These are phyloP conservation scores for Sinelater perroti DNA, from an alignment of 2,888 invertebrate genomes.

Conservation along the genomic window DNA sequence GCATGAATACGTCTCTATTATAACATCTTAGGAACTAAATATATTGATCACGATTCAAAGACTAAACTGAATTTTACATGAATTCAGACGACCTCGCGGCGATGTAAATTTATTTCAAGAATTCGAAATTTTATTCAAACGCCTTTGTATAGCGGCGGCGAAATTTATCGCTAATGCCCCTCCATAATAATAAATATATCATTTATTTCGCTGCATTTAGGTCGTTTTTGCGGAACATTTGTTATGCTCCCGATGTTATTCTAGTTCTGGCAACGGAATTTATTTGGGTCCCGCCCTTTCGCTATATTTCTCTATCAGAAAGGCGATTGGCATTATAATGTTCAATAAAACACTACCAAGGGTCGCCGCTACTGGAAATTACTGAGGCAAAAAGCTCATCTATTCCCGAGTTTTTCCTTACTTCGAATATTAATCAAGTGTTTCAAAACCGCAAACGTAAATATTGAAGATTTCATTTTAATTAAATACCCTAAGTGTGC, in stretches of 20 bases:
- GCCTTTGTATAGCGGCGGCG: conserved; percentile 43
- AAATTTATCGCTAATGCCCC: conserved; percentile 52
- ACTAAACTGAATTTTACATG: neutral
- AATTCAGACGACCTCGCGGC: neutral
- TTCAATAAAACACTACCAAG: conserved; percentile 54
- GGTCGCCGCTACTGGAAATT: too few relatives aligned
- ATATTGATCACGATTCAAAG: too few relatives aligned
- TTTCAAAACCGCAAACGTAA: too few relatives aligned
- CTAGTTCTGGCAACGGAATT: conserved; percentile 52
- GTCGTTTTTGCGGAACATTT: conserved; percentile 58
- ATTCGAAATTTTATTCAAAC: conserved; percentile 22
- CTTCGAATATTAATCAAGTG: too few relatives aligned
- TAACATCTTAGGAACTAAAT: too few relatives aligned
- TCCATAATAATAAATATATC: conserved; percentile 58
- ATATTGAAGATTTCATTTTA: too few relatives aligned
- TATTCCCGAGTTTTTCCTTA: too few relatives aligned
- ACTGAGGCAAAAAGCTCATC: too few relatives aligned
- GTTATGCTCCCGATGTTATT: conserved; percentile 56
- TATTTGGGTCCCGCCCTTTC: conserved; percentile 54
- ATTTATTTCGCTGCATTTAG: conserved; percentile 55
- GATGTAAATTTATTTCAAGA: conserved; percentile 8
- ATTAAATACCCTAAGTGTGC: too few relatives aligned
- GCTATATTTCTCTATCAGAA: conserved; percentile 55
- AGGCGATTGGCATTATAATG: conserved; percentile 56
- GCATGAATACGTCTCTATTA: too few relatives aligned